These are phyloP conservation scores for Eupsittula cactorum DNA, from an alignment of 2,113 vertebrate species.

Conservation along the genomic window DNA sequence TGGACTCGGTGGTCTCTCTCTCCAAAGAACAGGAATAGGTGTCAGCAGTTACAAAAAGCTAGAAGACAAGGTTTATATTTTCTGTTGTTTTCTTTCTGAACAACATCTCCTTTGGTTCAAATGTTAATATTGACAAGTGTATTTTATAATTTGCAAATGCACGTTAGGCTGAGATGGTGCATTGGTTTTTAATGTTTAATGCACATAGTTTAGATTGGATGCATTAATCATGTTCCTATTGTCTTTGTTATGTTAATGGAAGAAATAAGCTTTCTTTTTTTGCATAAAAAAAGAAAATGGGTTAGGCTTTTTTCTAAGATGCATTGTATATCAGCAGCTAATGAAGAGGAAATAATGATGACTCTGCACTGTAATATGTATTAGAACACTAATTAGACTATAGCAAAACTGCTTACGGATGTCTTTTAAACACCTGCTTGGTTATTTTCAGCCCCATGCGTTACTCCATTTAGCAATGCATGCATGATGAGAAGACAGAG, in stretches of 20 bases:
- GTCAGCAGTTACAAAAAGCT: not conserved
- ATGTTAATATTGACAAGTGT: not conserved
- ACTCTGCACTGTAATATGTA: conserved; percentile 63
- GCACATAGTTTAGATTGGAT: conserved; percentile 21
- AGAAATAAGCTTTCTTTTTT: conserved; percentile 4
- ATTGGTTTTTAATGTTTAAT: conserved; percentile 23
- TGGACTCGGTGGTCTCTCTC: not conserved
- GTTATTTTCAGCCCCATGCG: conserved; percentile 47
- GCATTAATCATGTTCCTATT: conserved; percentile 42
- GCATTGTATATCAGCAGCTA: conserved; percentile 63
- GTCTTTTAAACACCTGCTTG: conserved; percentile 75
- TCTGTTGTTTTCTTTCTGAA: not conserved
- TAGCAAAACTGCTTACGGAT: conserved; percentile 67
- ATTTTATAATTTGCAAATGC: not conserved
- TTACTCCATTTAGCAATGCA: conserved; percentile 51
- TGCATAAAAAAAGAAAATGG: not conserved
- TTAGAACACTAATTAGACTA: conserved; percentile 70
- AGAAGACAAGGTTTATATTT: not conserved
- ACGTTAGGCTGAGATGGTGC: not conserved
- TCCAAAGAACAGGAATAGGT: not conserved
- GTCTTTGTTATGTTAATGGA: conserved; percentile 27
- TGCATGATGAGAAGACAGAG: conserved; percentile 15
- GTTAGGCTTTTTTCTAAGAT: not conserved
- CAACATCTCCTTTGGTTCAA: not conserved
- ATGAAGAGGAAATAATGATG: conserved; percentile 77